Percentiles rank a stretch among this genome's conserved stretches.
phyloP scores from a whole-genome alignment of 2,888 invertebrate genomes.

The Spatulosminthurus flaviceps region DNA sequence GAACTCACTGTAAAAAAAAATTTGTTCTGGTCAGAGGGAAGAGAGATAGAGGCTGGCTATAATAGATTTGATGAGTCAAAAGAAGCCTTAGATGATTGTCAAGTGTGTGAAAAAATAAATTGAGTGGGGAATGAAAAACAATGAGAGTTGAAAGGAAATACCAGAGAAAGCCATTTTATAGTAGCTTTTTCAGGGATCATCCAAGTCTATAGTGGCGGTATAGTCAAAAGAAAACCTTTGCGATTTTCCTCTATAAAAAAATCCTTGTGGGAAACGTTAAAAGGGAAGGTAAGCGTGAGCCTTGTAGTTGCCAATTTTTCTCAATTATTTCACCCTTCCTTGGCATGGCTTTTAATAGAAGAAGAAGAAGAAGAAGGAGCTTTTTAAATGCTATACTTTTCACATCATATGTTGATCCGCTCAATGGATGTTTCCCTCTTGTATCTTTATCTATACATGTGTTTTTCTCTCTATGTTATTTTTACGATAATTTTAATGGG shows the following conservation, averaged over 20 bases:
- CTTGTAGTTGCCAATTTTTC: conserved; percentile 2
- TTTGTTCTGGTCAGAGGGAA: conserved; percentile 23
- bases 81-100: neutral
- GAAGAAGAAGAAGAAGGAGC: neutral
- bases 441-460: neutral
- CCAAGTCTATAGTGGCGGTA: conserved; percentile 22
- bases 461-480: neutral
- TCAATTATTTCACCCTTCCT: neutral
- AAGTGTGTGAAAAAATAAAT: too few species aligned
- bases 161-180: conserved; percentile 10
- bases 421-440: too few species aligned
- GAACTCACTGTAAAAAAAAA: neutral
- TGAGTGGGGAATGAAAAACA: neutral
- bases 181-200: conserved; percentile 16
- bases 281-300: conserved; percentile 27
- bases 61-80: neutral
- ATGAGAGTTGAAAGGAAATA: conserved; percentile 12
- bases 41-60: too few species aligned
- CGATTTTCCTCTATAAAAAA: neutral
- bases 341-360: neutral
- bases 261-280: neutral
- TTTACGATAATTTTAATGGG: too few species aligned
- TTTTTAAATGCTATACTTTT: neutral
- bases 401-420: too few species aligned
- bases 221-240: neutral